Evolutionary conservation across 2,888 invertebrate genomes (phyloP).

Genomic region (Clanis bilineata): DNA sequence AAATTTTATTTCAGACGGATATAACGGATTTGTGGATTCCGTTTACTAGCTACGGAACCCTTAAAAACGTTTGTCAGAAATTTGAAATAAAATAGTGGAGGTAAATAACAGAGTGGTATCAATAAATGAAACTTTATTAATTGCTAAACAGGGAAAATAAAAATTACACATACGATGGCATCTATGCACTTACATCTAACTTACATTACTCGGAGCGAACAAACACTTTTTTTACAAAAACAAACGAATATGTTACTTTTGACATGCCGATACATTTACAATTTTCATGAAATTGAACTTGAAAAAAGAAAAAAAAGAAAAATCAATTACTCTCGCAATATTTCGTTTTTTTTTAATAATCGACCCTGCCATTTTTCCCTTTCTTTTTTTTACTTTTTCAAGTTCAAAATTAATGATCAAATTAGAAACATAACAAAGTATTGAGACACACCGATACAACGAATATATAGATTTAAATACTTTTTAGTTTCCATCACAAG

Average conservation of each 20-base stretch:
- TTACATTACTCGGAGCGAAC: conserved; percentile 22
- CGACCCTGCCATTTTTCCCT: neutral
- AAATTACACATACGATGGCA: conserved; percentile 74
- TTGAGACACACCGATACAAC: conserved; percentile 6
- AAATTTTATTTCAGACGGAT: too few relatives aligned
- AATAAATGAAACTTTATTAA: conserved; percentile 76
- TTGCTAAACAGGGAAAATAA: conserved; percentile 68
- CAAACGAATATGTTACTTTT: conserved; percentile 19
- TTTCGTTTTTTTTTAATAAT: neutral
- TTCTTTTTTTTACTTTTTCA: neutral
- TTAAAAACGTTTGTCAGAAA: too few relatives aligned
- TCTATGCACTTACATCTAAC: conserved; percentile 50
- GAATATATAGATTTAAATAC: conserved; percentile 9
- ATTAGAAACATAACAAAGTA: conserved; percentile 16
- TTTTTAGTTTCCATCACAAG: conserved; percentile 6
- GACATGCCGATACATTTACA: conserved; percentile 21
- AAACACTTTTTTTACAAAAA: conserved; percentile 18
- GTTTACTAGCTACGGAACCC: too few relatives aligned
- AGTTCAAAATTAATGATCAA: neutral
- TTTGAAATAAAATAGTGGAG: neutral
- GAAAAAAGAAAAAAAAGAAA: neutral
- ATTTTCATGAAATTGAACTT: conserved; percentile 7
- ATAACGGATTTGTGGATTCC: too few relatives aligned
- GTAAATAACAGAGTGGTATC: conserved; percentile 34
- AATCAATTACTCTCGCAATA: neutral